Evolutionary conservation across 2,888 invertebrate species (phyloP).

Genomic region (Pristionchus maxplancki): DNA sequence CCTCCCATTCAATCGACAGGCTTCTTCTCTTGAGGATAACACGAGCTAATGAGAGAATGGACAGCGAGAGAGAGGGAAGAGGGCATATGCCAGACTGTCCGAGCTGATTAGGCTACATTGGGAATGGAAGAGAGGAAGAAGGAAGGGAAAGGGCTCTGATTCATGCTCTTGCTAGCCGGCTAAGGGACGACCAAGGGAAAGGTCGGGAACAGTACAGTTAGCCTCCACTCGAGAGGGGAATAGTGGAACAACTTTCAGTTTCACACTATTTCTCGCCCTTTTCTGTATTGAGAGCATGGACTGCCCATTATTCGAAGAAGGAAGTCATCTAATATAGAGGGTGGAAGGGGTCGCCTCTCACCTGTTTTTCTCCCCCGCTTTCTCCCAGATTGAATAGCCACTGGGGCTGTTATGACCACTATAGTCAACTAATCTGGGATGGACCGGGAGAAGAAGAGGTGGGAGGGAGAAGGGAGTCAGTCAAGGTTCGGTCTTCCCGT

Average conservation of each 20-base stretch:
- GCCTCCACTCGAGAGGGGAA: background rate
- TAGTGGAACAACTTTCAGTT: background rate
- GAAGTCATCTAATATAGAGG: conserved; percentile 19
- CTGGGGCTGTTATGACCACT: conserved; percentile 23
- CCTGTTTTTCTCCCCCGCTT: background rate
- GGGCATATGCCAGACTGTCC: conserved; percentile 33
- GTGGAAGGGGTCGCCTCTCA: conserved; percentile 4
- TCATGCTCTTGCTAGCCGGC: conserved; percentile 12
- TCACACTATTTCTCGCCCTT: background rate
- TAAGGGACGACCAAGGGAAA: background rate
- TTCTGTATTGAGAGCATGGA: background rate
- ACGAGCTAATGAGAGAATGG: conserved; percentile 41
- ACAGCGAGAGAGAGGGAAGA: background rate
- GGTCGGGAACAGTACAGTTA: conserved; percentile 28
- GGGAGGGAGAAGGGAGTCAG: background rate
- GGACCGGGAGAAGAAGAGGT: background rate
- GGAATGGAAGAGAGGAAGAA: conserved; percentile 20
- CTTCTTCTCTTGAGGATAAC: conserved; percentile 46
- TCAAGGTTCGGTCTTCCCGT: background rate
- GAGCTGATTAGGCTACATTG: conserved; percentile 31
- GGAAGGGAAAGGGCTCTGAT: conserved; percentile 13
- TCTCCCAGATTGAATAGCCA: conserved; percentile 38
- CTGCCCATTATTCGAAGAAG: background rate
- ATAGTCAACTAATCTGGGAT: conserved; percentile 40
- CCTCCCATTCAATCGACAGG: conserved; percentile 4